Percentiles rank a stretch among this genome's conserved stretches.
phyloP scores from a whole-genome alignment of 1,140 invertebrate species.

The Theocolax elegans region DNA sequence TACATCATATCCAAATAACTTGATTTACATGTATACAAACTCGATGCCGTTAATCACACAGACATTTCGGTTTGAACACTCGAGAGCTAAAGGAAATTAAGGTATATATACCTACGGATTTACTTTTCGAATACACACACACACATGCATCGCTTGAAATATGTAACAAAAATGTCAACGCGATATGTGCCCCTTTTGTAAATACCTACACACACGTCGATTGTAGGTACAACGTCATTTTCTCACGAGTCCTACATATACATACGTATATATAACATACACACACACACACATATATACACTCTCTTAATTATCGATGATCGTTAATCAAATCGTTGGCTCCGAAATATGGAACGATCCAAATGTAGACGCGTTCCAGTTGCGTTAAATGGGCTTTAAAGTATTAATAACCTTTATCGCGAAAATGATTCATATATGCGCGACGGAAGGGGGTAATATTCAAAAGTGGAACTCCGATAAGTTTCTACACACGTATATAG shows the following conservation, averaged over 20 bases:
- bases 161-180: slow-evolving; percentile 22
- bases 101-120: no score
- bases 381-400: not conserved
- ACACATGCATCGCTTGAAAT: slow-evolving; percentile 1
- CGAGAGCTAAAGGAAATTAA: no score
- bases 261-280: not conserved
- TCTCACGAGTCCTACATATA: not conserved
- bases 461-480: not conserved
- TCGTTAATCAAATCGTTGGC: slow-evolving; percentile 20
- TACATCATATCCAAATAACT: no score
- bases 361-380: not conserved
- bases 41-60: slow-evolving; percentile 12
- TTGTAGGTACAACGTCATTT: not conserved
- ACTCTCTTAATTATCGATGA: slow-evolving; percentile 18
- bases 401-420: not conserved
- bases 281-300: not conserved
- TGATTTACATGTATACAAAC: slow-evolving; percentile 17
- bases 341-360: not conserved
- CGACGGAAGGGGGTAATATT: no score
- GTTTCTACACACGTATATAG: no score
- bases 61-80: no score
- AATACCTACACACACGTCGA: not conserved
- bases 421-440: not conserved
- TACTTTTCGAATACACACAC: not conserved
- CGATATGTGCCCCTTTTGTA: not conserved